Evolutionary conservation across 1,140 invertebrate species (phyloP).

Genomic region (Dendroctonus valens): DNA sequence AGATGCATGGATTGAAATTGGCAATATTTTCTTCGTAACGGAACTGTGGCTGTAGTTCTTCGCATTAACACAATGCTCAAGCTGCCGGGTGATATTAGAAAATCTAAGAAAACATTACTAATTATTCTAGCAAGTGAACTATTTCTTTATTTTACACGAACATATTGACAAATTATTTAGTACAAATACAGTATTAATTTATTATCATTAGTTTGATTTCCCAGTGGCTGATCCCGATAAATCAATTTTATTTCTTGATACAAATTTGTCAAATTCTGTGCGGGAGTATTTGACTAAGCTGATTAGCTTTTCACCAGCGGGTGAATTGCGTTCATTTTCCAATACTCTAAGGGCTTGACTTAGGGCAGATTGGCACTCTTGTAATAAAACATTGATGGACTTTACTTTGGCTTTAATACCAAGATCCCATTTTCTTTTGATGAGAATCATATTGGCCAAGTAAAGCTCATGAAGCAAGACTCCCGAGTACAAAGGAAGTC

Average conservation of each 20-base stretch:
- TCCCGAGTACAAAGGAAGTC: conserved; percentile 69
- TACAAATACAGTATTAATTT: too few species aligned
- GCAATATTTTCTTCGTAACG: not conserved
- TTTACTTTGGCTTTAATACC: conserved; percentile 49
- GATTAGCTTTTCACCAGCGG: conserved; percentile 54
- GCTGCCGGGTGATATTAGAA: too few species aligned
- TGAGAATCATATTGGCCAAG: conserved; percentile 57
- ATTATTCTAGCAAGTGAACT: too few species aligned
- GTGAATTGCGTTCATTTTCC: conserved; percentile 53
- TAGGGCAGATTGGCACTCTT: conserved; percentile 52
- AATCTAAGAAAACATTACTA: too few species aligned
- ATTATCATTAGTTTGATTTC: not conserved
- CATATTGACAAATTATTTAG: too few species aligned
- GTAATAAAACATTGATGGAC: conserved; percentile 41
- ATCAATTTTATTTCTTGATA: conserved; percentile 45
- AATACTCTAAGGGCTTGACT: conserved; percentile 52
- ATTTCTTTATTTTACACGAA: too few species aligned
- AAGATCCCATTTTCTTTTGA: conserved; percentile 53
- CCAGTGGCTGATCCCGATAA: conserved; percentile 10
- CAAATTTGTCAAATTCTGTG: conserved; percentile 46
- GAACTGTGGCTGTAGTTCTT: too few species aligned
- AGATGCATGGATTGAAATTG: conserved; percentile 15
- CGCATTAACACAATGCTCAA: too few species aligned
- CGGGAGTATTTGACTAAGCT: conserved; percentile 48
- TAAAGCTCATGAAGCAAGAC: conserved; percentile 69